Base-by-base conservation (phyloP, 2,888 invertebrate species). In the Meteorus cinctellus region DNA sequence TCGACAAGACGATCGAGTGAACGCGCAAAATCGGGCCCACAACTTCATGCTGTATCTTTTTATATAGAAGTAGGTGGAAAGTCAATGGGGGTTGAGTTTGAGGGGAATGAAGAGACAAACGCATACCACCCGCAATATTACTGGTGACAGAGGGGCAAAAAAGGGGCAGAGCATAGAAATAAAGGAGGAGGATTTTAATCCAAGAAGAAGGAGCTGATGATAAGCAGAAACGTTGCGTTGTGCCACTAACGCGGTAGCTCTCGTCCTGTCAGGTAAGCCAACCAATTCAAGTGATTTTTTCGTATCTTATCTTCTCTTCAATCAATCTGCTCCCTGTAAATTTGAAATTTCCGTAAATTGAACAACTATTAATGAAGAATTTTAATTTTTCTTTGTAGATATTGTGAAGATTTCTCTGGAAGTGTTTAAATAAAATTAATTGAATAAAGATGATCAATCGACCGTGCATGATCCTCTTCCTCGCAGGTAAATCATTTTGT, bases 161-260 rank as follows among this genome's bases (percentile, higher is more conserved):
- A n/a, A 63, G 45, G 62, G 68, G 48, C 70, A 77, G 60, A 69
- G 55, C 19, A 19, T 19, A 4, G 19, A 19, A 19, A 19, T 10
- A 8, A 19, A n/a, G 55, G 55, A 55, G 55, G 55, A 55, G 55
- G 55, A 55, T 55, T 55, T 19, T 19, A 55, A 55, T 55, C 24
- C 19, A 70, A 78, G 78, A 78, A 80, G 78, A 74, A 48, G 65
- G 66, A 79, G 79, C 83, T 79, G 82, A 80, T 81, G 80, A 79
- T 75, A 79, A 78, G 78, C 68, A 55, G 55, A 55, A 55, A 74
- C 71, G 77, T 76, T 76, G 73, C 75, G 77, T 80, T 82, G 82
- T 80, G 80, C 81, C 86, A 86, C 77, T 86, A 75, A 80, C 78
- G 80, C 80, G 74, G 74, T 74, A 77, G 70, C 81, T 70, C 69